A percentile compares a stretch with the other conserved stretches of the same genome.
Conservation (phyloP, 2,113 vertebrate species). For the Rhinopithecus roxellana region DNA sequence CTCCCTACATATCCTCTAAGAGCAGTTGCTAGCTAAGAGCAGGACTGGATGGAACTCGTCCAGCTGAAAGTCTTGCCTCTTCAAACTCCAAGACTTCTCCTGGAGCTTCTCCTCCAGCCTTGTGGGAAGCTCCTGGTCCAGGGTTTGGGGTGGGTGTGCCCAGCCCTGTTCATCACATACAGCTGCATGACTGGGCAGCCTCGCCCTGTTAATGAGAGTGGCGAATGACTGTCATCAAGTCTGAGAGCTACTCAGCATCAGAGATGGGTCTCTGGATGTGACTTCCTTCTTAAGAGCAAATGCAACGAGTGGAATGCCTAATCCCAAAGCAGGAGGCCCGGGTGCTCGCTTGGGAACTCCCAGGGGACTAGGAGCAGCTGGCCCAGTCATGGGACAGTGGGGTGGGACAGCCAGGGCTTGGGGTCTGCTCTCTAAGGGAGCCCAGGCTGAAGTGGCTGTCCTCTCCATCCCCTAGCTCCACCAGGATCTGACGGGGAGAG, state of each 20-base stretch:
- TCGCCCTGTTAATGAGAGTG: neutral
- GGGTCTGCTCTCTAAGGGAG: neutral
- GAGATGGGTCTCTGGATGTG: neutral
- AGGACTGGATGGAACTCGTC: neutral
- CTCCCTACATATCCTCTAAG: neutral
- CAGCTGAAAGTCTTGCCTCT: neutral
- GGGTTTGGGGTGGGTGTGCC: neutral
- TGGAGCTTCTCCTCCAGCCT: neutral
- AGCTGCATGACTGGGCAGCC: neutral
- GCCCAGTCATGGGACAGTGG: rapidly evolving
- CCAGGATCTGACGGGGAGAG: rapidly evolving
- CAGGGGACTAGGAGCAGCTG: neutral
- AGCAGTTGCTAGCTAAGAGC: neutral
- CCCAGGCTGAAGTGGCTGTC: neutral
- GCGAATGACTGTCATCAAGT: neutral
- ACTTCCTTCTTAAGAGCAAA: neutral
- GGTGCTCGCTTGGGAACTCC: neutral
- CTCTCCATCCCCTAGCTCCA: neutral
- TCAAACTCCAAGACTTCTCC: neutral
- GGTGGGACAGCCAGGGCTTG: neutral
- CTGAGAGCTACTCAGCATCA: neutral
- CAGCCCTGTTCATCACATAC: neutral
- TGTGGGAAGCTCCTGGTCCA: rapidly evolving
- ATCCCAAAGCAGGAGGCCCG: neutral
- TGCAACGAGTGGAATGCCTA: neutral